Evolutionary conservation across 2,797 vertebrate genomes (phyloP), one percentile per base, ranked within the genome.

Genomic region (Thunnus albacares): DNA sequence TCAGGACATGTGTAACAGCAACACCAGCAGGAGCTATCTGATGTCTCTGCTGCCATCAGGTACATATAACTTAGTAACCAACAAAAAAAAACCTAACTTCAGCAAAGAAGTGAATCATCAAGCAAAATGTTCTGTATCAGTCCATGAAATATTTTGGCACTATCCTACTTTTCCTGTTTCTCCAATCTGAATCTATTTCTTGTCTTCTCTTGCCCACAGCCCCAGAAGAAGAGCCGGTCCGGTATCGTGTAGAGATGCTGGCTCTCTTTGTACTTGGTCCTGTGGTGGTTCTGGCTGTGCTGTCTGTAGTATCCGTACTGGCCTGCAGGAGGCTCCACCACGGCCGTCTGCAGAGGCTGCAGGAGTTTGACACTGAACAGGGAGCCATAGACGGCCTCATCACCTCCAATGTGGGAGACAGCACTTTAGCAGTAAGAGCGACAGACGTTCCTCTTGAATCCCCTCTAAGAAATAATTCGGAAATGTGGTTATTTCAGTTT

Each of bases 321-420:
- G 87, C 94, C 79, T 96, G 93, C 87, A 93, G 94, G 63, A 93
- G 94, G 87, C 93, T 96, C 30, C 93, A 93, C 77, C 94, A 93
- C 1, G 94, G 91, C 26, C 94, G 93, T 13, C 91, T 94, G 61
- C 93, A 95, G 80, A 89, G 94, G 72, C 90, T 96, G 83, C 92
- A 94, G 77, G 93, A 95, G 91, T 94, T 93, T 53, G 95, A 96
- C 83, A 91, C 93, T 0, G 95, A 96, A 84, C 93, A 94, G 79
- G 93, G 96, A 53, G 92, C 95, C 80, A 89, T 95, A 35, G 96
- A 96, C 0, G 95, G 96, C 24, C 96, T 96, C 86, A 96, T 96
- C 76, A 88, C 93, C 68, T 94, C 96, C 79, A 96, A 94, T 45
- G 91, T 95, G 56, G 95, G 95, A 69, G 95, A 96, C 89, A 94